phyloP scores from a whole-genome alignment of 2,888 invertebrate species.

The Lycophotia porphyrea region DNA sequence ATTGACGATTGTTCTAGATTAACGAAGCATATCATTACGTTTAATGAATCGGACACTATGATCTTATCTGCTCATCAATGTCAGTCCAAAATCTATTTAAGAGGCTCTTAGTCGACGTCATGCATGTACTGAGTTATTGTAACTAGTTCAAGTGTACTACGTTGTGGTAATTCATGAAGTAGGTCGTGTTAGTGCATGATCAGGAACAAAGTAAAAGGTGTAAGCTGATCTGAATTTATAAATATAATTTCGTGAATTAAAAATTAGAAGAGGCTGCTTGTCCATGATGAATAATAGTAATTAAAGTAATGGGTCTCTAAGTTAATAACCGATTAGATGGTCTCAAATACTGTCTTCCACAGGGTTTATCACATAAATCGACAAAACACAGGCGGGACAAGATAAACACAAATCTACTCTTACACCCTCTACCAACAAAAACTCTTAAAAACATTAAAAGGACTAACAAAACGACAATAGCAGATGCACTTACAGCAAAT shows the following conservation, averaged over 20 bases:
- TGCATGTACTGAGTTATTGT: constrained; percentile 61
- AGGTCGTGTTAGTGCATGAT: constrained; percentile 8
- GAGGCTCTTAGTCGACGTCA: constrained; percentile 70
- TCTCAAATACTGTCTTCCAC: not conserved
- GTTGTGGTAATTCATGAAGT: not conserved
- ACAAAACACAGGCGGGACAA: not conserved
- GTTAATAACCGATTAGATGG: not conserved
- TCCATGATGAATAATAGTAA: not conserved
- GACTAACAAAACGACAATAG: constrained; percentile 45
- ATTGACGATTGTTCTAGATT: constrained; percentile 87
- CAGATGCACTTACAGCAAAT: constrained; percentile 66
- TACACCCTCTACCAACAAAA: constrained; percentile 35
- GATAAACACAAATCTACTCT: constrained; percentile 31
- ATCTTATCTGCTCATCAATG: constrained; percentile 87
- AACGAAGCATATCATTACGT: constrained; percentile 88
- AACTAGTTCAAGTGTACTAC: constrained; percentile 52
- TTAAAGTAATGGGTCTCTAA: not conserved
- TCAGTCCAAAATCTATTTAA: constrained; percentile 85
- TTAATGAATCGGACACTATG: constrained; percentile 85
- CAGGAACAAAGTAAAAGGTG: not conserved
- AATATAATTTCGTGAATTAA: too few relatives aligned
- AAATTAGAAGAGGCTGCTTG: not conserved
- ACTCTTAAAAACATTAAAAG: constrained; percentile 44
- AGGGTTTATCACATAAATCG: not conserved
- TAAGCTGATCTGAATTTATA: not conserved